Percentiles rank a stretch among this genome's conserved stretches.
phyloP scores from a whole-genome alignment of 23 tunicate genomes.

The Trididemnum nubilum region DNA sequence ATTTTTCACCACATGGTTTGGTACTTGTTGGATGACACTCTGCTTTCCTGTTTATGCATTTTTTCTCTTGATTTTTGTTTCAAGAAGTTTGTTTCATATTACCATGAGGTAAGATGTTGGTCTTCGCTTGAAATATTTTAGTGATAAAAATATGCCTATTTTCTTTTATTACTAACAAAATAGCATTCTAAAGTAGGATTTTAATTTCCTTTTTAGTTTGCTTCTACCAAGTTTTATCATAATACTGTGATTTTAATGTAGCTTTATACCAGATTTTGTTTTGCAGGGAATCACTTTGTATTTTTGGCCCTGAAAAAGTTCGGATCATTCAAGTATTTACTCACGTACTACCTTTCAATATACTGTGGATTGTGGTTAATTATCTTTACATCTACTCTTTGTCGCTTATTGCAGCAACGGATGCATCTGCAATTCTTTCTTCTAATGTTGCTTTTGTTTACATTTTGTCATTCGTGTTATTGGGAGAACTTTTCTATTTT shows the following conservation, averaged over 20 bases:
- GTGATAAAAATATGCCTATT: too few relatives aligned
- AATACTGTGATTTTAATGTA: too few relatives aligned
- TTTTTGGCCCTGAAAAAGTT: constrained; percentile 55
- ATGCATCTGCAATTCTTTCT: constrained; percentile 81
- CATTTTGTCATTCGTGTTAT: constrained; percentile 55
- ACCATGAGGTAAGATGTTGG: not conserved
- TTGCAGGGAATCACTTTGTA: constrained; percentile 49
- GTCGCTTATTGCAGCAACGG: constrained; percentile 86
- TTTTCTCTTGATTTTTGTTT: constrained; percentile 43
- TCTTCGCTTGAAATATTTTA: not conserved
- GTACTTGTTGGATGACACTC: constrained; percentile 85
- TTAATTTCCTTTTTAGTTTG: too few relatives aligned
- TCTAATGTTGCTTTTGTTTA: constrained; percentile 92
- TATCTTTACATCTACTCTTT: constrained; percentile 63
- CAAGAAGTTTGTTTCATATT: not conserved
- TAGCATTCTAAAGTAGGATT: too few relatives aligned
- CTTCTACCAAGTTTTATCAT: too few relatives aligned
- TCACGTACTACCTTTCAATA: constrained; percentile 54
- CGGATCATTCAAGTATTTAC: constrained; percentile 41
- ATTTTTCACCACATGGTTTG: constrained; percentile 80
- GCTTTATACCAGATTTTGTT: too few relatives aligned
- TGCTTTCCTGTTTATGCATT: constrained; percentile 71
- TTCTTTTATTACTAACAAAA: too few relatives aligned
- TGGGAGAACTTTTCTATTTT: constrained; percentile 63
- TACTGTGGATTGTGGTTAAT: constrained; percentile 69